A percentile compares a stretch with the other conserved stretches of the same genome.
phyloP scores from a whole-genome alignment of 2,888 invertebrate species.

The Mythimna impura region DNA sequence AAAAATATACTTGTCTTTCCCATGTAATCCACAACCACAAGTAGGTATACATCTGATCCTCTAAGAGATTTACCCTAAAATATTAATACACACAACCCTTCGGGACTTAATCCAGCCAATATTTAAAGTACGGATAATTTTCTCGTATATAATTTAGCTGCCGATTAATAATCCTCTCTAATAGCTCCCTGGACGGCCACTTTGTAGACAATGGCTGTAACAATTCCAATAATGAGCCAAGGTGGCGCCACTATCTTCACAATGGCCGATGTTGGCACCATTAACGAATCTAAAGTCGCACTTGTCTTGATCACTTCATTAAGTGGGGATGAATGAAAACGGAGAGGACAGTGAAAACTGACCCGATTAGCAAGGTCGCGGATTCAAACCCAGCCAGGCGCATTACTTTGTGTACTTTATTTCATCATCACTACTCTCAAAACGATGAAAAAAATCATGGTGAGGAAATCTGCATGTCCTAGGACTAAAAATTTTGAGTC shows the following conservation, averaged over 20 bases:
- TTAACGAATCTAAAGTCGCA: slow-evolving; percentile 68
- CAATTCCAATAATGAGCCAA: slow-evolving; percentile 72
- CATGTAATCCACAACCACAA: background rate
- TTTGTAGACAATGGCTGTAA: slow-evolving; percentile 64
- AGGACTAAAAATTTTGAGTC: no score
- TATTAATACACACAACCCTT: slow-evolving; percentile 49
- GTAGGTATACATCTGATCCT: slow-evolving; percentile 3
- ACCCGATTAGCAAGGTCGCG: no score
- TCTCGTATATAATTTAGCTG: slow-evolving; percentile 55
- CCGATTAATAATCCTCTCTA: slow-evolving; percentile 65
- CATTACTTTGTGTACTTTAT: no score
- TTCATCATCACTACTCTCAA: no score
- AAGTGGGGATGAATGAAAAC: slow-evolving; percentile 50
- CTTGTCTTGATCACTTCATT: slow-evolving; percentile 65
- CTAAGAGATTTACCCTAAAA: slow-evolving; percentile 37
- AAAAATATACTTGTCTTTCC: background rate
- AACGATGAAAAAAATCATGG: no score
- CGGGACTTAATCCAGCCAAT: slow-evolving; percentile 42
- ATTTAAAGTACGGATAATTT: slow-evolving; percentile 58
- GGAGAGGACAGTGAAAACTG: no score
- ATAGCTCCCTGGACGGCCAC: slow-evolving; percentile 65
- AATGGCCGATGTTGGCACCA: slow-evolving; percentile 62
- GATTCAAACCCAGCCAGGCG: no score
- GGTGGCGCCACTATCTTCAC: slow-evolving; percentile 56
- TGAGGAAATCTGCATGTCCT: no score